Base-by-base conservation (phyloP, 1,140 invertebrate genomes). In the Cephus cinctus region DNA sequence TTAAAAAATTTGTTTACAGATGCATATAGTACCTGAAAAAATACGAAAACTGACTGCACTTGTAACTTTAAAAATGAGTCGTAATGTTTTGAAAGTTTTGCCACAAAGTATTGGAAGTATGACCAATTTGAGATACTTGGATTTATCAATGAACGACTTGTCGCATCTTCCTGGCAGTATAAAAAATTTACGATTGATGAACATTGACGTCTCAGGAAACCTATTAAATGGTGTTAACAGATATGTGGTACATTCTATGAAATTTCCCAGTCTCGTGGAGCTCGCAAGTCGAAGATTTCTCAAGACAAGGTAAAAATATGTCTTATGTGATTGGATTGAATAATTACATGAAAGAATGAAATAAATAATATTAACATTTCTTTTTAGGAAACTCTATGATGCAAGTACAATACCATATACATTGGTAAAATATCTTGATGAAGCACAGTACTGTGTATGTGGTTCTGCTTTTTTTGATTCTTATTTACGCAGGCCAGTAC, bases 361-460 rank as follows among this genome's bases (percentile, higher is more conserved):
- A 32, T 30, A 44, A 21, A 15, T 43, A 46, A 35, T 43, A 35
- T 50, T 51, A 49, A 22, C 15, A 34, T 46, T 43, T 65, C 23
- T 75, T 63, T 56, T 40, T 67, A 73, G 78, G 42, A 59, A 80
- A 21, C 65, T 64, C 18, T 86, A 85, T 67, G 73, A 78, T 52
- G 64, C 77, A n/a, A 79, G 78, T 47, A 73, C 75, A 15, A 78
- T 86, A 57, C 84, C 84, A 6, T 56, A 62, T 44, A 84, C 78
- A 20, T 60, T 86, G 22, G 79, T 84, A 1, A 62, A 78, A 27
- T 83, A 80, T 64, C 69, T 86, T 47, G 80, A 86, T 54, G 67
- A 80, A 52, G 80, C 83, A 3, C 77, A 78, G 50, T 82, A 79
- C 64, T 86, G 83, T 61, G 49, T 80, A 2, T 86, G 85, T 64